phyloP scores from a whole-genome alignment of 2,113 vertebrate genomes.

The Anseranas semipalmata region DNA sequence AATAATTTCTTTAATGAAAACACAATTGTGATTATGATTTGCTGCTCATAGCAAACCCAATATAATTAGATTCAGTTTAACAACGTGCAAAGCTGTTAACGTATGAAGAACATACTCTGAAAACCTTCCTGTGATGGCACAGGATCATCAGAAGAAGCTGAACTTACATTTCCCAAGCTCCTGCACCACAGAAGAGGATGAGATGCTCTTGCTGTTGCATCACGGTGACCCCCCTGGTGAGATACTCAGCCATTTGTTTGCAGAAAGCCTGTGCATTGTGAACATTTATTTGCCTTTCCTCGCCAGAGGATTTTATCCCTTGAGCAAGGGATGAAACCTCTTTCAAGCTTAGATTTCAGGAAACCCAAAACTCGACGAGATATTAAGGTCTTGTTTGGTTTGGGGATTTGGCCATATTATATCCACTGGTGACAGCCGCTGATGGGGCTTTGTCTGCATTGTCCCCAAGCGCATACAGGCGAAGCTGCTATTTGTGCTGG shows the following conservation, averaged over 20 bases:
- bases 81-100: conserved; percentile 48
- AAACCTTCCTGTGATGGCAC: conserved; percentile 21
- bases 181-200: background rate
- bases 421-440: conserved; percentile 16
- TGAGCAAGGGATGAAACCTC: background rate
- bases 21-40: conserved; percentile 42
- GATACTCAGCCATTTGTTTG: background rate
- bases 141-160: conserved; percentile 42
- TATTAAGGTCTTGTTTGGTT: conserved; percentile 60
- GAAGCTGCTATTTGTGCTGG: conserved; percentile 47
- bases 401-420: conserved; percentile 56
- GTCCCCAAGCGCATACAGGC: background rate
- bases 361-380: conserved; percentile 38
- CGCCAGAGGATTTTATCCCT: background rate
- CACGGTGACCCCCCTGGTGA: background rate
- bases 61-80: conserved; percentile 63
- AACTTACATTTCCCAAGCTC: conserved; percentile 21
- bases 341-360: conserved; percentile 27
- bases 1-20: conserved; percentile 58
- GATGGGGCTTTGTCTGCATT: conserved; percentile 8
- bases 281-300: conserved; percentile 40
- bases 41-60: conserved; percentile 57
- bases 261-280: background rate
- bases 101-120: conserved; percentile 56
- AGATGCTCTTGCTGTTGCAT: background rate